Percentiles rank a stretch among this genome's conserved stretches.
Conservation (phyloP, 2,888 invertebrate species). For the Colletes collaris region DNA sequence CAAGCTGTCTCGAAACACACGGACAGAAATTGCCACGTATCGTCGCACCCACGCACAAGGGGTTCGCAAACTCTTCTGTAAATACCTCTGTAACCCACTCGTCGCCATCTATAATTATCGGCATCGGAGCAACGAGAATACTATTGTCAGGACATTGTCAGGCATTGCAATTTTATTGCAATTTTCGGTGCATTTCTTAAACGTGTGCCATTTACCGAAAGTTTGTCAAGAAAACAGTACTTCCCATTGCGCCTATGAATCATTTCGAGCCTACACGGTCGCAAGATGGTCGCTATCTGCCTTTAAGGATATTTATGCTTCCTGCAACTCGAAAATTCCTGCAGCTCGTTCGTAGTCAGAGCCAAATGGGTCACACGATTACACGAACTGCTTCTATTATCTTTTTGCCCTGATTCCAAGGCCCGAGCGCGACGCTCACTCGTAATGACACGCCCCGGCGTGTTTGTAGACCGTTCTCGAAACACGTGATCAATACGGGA, state of each 20-base stretch:
- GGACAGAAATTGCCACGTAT: slow-evolving; percentile 38
- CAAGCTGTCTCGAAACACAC: slow-evolving; percentile 38
- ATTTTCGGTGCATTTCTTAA: too few relatives aligned
- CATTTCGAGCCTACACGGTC: too few relatives aligned
- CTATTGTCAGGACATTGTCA: neutral
- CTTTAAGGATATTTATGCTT: too few relatives aligned
- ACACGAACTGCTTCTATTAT: neutral
- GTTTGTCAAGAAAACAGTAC: too few relatives aligned
- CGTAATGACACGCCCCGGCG: slow-evolving; percentile 6
- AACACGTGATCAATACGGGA: slow-evolving; percentile 12
- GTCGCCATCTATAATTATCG: neutral
- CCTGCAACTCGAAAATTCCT: too few relatives aligned
- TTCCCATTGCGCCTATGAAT: too few relatives aligned
- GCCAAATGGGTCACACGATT: neutral
- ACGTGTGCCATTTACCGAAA: too few relatives aligned
- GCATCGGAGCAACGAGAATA: neutral
- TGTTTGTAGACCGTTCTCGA: neutral
- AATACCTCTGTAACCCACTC: neutral
- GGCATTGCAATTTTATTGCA: too few relatives aligned
- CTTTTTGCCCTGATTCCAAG: neutral
- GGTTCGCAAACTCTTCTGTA: slow-evolving; percentile 7
- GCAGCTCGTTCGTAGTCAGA: too few relatives aligned
- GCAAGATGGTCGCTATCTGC: too few relatives aligned
- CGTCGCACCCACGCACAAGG: neutral
- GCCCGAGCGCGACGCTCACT: neutral